Evolutionary conservation across 2,888 invertebrate species (phyloP), one percentile per base, ranked within the genome.

Genomic region (Syrphus vitripennis): DNA sequence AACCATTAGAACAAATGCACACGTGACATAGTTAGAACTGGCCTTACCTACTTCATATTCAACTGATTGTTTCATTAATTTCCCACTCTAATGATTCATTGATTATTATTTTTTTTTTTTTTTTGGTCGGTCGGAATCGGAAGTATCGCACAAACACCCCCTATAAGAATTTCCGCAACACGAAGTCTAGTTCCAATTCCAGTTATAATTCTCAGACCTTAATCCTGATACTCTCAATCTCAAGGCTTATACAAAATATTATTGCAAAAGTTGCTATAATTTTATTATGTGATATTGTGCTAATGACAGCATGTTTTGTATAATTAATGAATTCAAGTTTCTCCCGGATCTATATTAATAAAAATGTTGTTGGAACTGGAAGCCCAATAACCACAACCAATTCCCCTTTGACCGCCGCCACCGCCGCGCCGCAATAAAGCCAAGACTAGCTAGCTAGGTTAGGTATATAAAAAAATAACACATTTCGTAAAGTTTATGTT

Each of bases 231-330:
- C 31, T 78, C 61, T 55, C 24, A 69, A 55, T 78, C 61, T 55
- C 24, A 69, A 55, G 74, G n/a, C 57, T 63, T 83, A n/a, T n/a
- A n/a, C n/a, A n/a, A n/a, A n/a, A n/a, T n/a, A 75, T 84, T 84
- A 84, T 80, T 80, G 83, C 83, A 42, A 80, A 84, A 84, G 80
- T 84, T 84, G 42, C 83, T 80, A 84, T 84, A 81, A 84, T 84
- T 84, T 77, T 77, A 77, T 84, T 81, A 72, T 81, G 81, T 77
- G 81, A 76, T 84, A 76, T 81, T 84, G 80, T 81, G 81, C 84
- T 84, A 84, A 84, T 81, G 84, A 84, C 84, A 84, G 75, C 83
- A 76, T 81, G 84, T 84, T 80, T 81, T 81, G 81, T 84, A 84
- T 81, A 77, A 81, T 81, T 84, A 84, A 84, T 84, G 81, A 84